Base-by-base conservation (phyloP, 1,140 invertebrate genomes). In the Pseudomyrmex sp. region DNA sequence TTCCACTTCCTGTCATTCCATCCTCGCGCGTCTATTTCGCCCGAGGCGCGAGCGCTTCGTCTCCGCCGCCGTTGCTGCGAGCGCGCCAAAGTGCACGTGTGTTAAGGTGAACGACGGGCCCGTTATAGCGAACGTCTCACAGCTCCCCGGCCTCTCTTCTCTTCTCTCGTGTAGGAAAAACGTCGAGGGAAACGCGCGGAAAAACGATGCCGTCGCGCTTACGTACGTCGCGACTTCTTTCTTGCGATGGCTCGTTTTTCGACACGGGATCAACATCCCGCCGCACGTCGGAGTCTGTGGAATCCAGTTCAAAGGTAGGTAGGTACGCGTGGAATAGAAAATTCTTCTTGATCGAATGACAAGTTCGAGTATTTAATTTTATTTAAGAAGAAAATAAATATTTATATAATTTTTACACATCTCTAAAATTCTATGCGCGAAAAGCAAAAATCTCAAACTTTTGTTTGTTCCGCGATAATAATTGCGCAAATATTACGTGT, bases 1-100 rank as follows among this genome's bases (percentile, higher is more conserved):
- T 92, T 90, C 88, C 88, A 91, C 92, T 93, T 90, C 86, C 90
- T 91, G 91, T 92, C 90, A 91, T 88, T 90, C 83, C 83, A 82
- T 86, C 59, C 82, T 82, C 54, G 83, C 84, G 89, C 76, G 86
- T 85, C 83, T 89, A 82, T 86, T 83, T 62, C 63, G 65, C 52
- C 68, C 59, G 72, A 54, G 56, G 46, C 56, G 58, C n/a, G 58
- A 65, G 46, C 56, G 58, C 35, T 18, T n/a, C 58, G 58, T 59
- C 58, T 59, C 35, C 35, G 35, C 35, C 35, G 35, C 35, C 5
- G 58, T 26, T 54, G 74, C 48, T 54, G 74, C n/a, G 23, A 66
- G 62, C 15, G 18, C 59, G 35, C 35, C 35, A 48, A 79, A 56
- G 72, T 58, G 74, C 73, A 35, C 46, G 72, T 59, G 44, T 15